phyloP scores from a whole-genome alignment of 2,797 vertebrate species.

The Poecilia gillii region DNA sequence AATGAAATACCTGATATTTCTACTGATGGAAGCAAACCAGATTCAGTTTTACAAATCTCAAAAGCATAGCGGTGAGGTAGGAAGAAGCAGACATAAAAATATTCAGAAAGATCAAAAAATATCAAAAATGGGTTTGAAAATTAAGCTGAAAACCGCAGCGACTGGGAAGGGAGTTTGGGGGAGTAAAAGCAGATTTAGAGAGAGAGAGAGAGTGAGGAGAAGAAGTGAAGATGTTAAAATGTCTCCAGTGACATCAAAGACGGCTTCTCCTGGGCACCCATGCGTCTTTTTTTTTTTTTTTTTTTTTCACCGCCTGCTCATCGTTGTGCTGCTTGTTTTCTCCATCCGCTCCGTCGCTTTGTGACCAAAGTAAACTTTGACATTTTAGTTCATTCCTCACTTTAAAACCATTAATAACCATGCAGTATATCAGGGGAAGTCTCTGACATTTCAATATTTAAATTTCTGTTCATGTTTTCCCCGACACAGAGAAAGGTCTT shows the following conservation, averaged over 20 bases:
- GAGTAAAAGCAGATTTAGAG: conserved; percentile 45
- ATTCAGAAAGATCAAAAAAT: conserved; percentile 48
- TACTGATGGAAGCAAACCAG: conserved; percentile 19
- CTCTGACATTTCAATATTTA: neutral
- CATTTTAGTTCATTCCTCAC: conserved; percentile 4
- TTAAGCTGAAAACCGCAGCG: conserved; percentile 60
- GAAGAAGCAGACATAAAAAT: conserved; percentile 40
- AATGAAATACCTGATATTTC: conserved; percentile 4
- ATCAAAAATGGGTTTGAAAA: conserved; percentile 57
- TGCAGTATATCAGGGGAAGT: neutral
- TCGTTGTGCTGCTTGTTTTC: neutral
- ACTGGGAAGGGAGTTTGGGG: conserved; percentile 23
- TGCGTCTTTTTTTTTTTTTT: neutral
- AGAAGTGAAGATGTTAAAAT: conserved; percentile 36
- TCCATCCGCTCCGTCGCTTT: neutral
- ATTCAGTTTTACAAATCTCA: conserved; percentile 20
- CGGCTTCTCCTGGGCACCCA: conserved; percentile 13
- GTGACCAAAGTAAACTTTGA: conserved; percentile 17
- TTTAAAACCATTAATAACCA: neutral
- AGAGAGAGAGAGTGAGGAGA: conserved; percentile 14
- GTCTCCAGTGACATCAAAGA: conserved; percentile 56
- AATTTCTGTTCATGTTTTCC: conserved; percentile 8
- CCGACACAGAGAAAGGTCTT: conserved; percentile 67
- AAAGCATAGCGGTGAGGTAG: conserved; percentile 25
- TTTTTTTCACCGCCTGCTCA: conserved; percentile 8